Base-by-base conservation (phyloP, 1,140 invertebrate genomes). In the Conus ventricosus region DNA sequence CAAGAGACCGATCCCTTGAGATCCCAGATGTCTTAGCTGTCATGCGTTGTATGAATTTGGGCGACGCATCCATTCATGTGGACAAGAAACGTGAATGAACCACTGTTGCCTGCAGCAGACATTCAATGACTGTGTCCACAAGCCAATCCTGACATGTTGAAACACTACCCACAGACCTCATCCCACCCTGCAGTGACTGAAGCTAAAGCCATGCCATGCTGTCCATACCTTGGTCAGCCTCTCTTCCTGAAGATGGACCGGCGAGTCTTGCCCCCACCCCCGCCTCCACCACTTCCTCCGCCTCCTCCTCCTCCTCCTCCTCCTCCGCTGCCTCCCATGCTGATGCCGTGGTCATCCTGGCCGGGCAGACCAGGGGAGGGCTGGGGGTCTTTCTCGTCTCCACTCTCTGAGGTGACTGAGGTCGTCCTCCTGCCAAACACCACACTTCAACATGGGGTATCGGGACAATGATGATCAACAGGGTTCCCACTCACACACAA, bases 351-450 rank as follows among this genome's bases (percentile, higher is more conserved):
- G n/a, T 90, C 85, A 84, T 89, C 71, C 54, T 81, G 82, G 20
- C 87, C 76, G 1, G 87, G 55, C 20, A 90, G 84, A 57, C 87
- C 78, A 11, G 89, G 75, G 51, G 91, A 86, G 78, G 91, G 90
- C 57, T 88, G 71, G 20, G 63, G 57, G 63, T 93, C 93, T 83
- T 89, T 92, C 85, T 95, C 94, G 92, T 95, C 94, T 60, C 94
- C 94, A 92, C 94, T 95, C 63, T 95, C 94, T 84, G 94, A 94
- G 25, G 93, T 94, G 25, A 94, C 91, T 5, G 94, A 95, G 20
- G 92, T 94, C 55, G 93, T 94, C 23, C 93, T 90, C 86, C 94
- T 94, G 84, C 20, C 87, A 60, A 0, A 60, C 1, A 11, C 57
- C 57, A 60, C 57, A 60, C 57, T 60, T 60, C 57, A 60, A 60